Percentiles rank a stretch among this genome's conserved stretches.
These are phyloP conservation scores for Myanophis thanlyinensis DNA, from an alignment of 2,113 vertebrate genomes.

Conservation along the genomic window DNA sequence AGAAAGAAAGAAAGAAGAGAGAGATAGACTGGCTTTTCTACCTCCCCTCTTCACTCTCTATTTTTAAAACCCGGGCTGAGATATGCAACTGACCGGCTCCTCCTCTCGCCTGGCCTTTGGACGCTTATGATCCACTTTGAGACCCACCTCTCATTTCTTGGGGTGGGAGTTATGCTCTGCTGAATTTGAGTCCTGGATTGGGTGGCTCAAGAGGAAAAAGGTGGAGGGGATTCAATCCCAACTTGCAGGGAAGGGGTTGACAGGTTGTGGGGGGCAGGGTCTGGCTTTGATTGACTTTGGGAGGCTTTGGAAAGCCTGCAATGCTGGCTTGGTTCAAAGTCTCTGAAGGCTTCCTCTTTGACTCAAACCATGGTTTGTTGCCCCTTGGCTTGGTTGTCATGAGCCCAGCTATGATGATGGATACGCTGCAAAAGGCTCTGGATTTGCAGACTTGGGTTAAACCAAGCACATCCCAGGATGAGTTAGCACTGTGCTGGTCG, in stretches of 20 bases:
- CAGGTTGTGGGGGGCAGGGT: background rate
- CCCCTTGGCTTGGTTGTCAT: background rate
- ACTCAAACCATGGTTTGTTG: background rate
- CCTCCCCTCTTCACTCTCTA: background rate
- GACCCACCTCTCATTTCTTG: background rate
- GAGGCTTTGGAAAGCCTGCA: background rate
- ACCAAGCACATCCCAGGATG: background rate
- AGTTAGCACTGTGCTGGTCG: background rate
- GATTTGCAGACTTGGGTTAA: background rate
- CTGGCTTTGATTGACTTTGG: background rate
- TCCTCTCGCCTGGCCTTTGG: background rate
- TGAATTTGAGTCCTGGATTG: background rate
- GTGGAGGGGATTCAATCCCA: background rate
- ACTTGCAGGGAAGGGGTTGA: background rate
- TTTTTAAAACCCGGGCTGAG: background rate
- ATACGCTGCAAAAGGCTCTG: background rate
- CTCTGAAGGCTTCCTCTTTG: background rate
- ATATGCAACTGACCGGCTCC: background rate
- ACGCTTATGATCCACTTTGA: background rate
- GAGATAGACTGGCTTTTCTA: background rate
- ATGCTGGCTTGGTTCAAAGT: background rate
- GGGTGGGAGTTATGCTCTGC: no score
- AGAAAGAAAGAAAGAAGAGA: no score
- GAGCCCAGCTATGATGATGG: background rate
- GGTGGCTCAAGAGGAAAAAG: background rate